phyloP scores from a whole-genome alignment of 1,140 invertebrate species.

The Zaprionus inermis region DNA sequence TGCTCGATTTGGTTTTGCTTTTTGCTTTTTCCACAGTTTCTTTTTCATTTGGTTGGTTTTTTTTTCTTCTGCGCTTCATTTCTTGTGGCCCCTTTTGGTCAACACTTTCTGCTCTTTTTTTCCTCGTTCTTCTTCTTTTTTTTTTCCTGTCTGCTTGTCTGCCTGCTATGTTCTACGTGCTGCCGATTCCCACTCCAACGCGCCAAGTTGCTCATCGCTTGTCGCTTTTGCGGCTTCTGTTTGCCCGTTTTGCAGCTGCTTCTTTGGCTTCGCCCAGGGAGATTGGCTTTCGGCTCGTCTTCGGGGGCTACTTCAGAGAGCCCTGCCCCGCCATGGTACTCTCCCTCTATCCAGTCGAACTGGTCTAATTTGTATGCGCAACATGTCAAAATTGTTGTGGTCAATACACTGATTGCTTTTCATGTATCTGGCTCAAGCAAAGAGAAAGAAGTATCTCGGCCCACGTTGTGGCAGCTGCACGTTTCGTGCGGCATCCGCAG shows the following conservation, averaged over 20 bases:
- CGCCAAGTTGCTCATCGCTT: constrained; percentile 40
- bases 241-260: constrained; percentile 49
- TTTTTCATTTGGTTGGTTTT: not conserved
- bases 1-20: constrained; percentile 26
- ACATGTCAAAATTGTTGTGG: constrained; percentile 83
- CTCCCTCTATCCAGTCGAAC: not conserved
- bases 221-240: constrained; percentile 58
- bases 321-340: not conserved
- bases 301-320: constrained; percentile 7
- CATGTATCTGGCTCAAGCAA: constrained; percentile 58
- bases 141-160: constrained; percentile 2
- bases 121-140: constrained; percentile 1
- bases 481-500: constrained; percentile 29
- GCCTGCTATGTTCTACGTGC: not conserved
- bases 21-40: constrained; percentile 5
- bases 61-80: constrained; percentile 5
- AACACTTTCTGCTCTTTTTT: constrained; percentile 48
- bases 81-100: constrained; percentile 32
- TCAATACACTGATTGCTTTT: constrained; percentile 83
- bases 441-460: not conserved
- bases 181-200: constrained; percentile 25
- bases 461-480: constrained; percentile 26
- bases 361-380: constrained; percentile 82
- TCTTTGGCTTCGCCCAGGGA: constrained; percentile 42
- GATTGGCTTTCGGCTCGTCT: constrained; percentile 29